Evolutionary conservation across 2,797 vertebrate genomes (phyloP), one percentile per base, ranked within the genome.

Genomic region (Balearica regulorum): DNA sequence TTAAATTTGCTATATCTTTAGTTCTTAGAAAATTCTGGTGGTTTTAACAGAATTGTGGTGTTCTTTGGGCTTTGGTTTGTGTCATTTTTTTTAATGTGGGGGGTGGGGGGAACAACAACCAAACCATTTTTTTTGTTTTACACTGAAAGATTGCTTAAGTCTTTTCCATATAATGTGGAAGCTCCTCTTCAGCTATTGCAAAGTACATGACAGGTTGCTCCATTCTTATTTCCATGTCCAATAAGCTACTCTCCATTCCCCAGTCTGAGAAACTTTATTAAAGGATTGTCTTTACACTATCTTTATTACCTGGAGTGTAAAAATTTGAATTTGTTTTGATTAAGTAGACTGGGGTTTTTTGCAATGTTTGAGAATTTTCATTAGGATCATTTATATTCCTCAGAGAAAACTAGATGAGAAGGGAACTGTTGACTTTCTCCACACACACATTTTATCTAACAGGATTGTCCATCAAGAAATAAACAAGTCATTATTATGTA

Each of bases 21-120:
- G 60, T 75, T 81, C 19, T 35, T 49, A 72, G 9, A 3, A 79
- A 76, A 62, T 76, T 65, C 18, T 76, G 25, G 7, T 21, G 4
- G 7, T 14, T 87, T 71, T 66, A 73, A 58, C 11, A 62, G 21
- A 78, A 89, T 39, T 64, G 6, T 0, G 0, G 12, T 66, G 7
- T 31, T 8, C 2, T 70, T 58, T 60, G 15, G 1, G 3, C 3
- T 44, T 82, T 58, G 24, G 55, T 35, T 3, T 35, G 37, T 37
- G 37, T 21, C n/a, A 13, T 69, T 43, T 84, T 60, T 35, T 71
- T 35, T 3, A 31, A 65, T 44, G 11, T 2, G 10, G 51, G 26
- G 15, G 15, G 4, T 7, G 10, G 6, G 13, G 2, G 3, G 5
- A 2, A 28, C 35, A 49, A 33, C 14, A 44, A 37, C 2, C 2